These are phyloP conservation scores for Leptinotarsa haldemani DNA, from an alignment of 2,888 invertebrate species.

Conservation along the genomic window DNA sequence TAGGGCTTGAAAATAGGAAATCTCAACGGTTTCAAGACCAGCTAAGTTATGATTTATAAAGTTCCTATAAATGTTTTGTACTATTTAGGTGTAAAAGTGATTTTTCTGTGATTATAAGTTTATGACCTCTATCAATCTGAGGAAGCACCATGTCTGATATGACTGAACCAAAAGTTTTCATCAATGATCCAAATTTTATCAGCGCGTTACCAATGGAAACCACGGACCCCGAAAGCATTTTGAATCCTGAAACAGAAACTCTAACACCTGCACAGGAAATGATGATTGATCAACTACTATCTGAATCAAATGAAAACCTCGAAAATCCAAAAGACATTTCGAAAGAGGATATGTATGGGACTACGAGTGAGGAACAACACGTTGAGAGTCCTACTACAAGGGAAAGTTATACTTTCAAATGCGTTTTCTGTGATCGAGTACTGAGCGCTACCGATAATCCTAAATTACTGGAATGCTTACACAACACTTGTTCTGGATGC, in stretches of 20 bases:
- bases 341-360: conserved; percentile 42
- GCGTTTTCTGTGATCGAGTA: conserved; percentile 66
- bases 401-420: conserved; percentile 62
- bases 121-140: conserved; percentile 42
- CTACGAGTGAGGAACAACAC: conserved; percentile 54
- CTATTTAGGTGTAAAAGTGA: conserved; percentile 24
- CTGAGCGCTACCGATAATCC: conserved; percentile 74
- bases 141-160: conserved; percentile 53
- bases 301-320: conserved; percentile 41
- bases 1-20: conserved; percentile 23
- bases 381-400: conserved; percentile 64
- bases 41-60: conserved; percentile 23
- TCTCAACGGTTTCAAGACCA: conserved; percentile 9
- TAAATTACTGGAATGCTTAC: conserved; percentile 88
- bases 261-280: conserved; percentile 43
- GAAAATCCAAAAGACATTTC: conserved; percentile 44
- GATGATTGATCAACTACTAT: conserved; percentile 48
- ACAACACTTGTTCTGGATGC: conserved; percentile 85
- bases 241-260: conserved; percentile 35
- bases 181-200: conserved; percentile 51
- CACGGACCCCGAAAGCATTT: conserved; percentile 32
- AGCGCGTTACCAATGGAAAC: conserved; percentile 37
- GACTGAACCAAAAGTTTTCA: conserved; percentile 54
- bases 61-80: conserved; percentile 30
- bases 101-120: conserved; percentile 40